Conservation (phyloP, 2,797 vertebrate species). For the Gymnoscopelus braueri region DNA sequence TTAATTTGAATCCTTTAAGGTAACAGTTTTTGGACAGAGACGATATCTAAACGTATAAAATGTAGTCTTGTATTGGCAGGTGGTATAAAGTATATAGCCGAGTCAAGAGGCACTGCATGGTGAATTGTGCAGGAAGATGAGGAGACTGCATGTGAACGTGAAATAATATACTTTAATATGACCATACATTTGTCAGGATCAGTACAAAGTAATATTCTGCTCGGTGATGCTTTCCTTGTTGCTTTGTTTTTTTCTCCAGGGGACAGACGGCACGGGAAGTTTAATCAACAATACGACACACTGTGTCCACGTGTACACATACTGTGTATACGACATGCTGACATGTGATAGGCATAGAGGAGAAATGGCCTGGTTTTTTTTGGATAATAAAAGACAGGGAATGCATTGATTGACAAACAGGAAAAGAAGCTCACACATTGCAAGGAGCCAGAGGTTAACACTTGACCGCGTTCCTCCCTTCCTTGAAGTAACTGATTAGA, state of each 20-base stretch:
- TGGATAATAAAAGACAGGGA: background rate
- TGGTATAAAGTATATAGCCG: background rate
- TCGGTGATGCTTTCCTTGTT: constrained; percentile 61
- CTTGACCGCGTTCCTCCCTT: background rate
- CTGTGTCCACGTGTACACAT: background rate
- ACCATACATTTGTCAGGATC: constrained; percentile 76
- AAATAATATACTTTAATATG: constrained; percentile 84
- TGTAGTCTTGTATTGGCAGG: background rate
- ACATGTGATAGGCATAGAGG: constrained; percentile 2
- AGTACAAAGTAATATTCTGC: constrained; percentile 75
- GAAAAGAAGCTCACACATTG: constrained; percentile 34
- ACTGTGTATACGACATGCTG: constrained; percentile 1
- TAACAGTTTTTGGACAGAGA: too few relatives aligned
- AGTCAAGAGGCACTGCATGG: background rate
- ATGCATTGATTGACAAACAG: constrained; percentile 8
- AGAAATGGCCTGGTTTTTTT: background rate
- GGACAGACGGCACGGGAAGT: constrained; percentile 60
- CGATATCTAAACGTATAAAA: too few relatives aligned
- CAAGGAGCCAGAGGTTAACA: constrained; percentile 11
- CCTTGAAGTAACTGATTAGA: background rate
- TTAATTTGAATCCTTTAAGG: too few relatives aligned
- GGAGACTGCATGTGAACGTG: constrained; percentile 53
- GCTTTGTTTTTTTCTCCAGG: constrained; percentile 69
- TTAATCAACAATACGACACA: background rate
- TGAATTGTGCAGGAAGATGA: constrained; percentile 8